Percentiles rank a stretch among this genome's conserved stretches.
Conservation (phyloP, 2,888 invertebrate species). For the Nomada fabriciana region DNA sequence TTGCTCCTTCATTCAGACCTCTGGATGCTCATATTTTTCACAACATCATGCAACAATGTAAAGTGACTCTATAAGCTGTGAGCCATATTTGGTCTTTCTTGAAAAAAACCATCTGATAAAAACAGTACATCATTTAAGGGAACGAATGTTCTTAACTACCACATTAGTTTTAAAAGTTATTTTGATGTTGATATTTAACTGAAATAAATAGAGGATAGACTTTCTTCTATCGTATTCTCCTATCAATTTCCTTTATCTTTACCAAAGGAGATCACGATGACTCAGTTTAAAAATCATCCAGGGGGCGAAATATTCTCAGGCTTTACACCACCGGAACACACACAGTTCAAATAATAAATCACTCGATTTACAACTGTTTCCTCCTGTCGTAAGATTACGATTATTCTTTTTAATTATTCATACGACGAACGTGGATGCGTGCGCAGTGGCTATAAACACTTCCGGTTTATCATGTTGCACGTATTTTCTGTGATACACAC, state of each 20-base stretch:
- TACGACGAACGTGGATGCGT: neutral
- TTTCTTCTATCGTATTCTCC: too few relatives aligned
- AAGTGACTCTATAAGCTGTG: neutral
- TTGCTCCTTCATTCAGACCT: neutral
- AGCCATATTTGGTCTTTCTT: neutral
- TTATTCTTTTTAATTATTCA: slow-evolving; percentile 14
- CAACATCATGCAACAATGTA: slow-evolving; percentile 1
- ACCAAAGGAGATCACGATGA: neutral
- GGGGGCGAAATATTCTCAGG: neutral
- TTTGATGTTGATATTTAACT: too few relatives aligned
- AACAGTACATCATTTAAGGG: neutral
- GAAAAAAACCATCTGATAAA: neutral
- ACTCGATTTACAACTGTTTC: neutral
- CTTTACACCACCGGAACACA: neutral
- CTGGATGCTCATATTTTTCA: neutral
- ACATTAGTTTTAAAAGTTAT: too few relatives aligned
- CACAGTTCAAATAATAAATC: neutral
- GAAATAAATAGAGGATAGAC: too few relatives aligned
- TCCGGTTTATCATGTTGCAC: neutral
- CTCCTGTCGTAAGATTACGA: slow-evolving; percentile 1
- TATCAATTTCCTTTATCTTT: neutral
- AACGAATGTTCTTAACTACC: too few relatives aligned
- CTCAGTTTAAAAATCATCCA: neutral
- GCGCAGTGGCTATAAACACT: neutral
- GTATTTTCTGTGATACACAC: slow-evolving; percentile 5